Conservation (phyloP, 1,140 invertebrate genomes). For the Batillaria attramentaria region DNA sequence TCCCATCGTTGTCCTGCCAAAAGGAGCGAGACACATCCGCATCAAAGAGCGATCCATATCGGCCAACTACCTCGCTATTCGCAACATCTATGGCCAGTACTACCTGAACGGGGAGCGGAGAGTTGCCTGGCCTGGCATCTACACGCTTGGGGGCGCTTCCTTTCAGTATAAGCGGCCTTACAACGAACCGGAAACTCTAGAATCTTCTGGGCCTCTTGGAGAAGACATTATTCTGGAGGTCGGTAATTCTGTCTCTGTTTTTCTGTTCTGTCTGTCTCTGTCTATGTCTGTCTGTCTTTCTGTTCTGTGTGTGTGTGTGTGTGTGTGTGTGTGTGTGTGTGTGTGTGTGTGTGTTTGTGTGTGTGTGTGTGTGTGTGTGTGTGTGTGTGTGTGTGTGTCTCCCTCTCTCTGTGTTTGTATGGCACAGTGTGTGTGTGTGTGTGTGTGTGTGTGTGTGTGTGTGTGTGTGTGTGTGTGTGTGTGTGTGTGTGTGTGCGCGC, state of each 20-base stretch:
- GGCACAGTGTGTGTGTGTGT: not conserved
- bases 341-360: constrained; percentile 10
- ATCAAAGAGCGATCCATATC: constrained; percentile 54
- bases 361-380: constrained; percentile 7
- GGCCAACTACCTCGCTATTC: constrained; percentile 58
- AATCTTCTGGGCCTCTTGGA: constrained; percentile 75
- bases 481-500: too few relatives aligned
- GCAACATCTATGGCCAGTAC: constrained; percentile 63
- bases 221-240: constrained; percentile 77
- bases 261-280: not conserved
- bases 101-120: constrained; percentile 62
- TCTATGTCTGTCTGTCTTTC: not conserved
- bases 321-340: constrained; percentile 9
- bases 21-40: constrained; percentile 51
- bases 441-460: not conserved
- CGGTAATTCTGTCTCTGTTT: not conserved
- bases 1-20: constrained; percentile 58
- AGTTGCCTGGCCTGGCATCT: constrained; percentile 63
- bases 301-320: constrained; percentile 17
- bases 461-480: constrained; percentile 15
- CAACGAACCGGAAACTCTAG: constrained; percentile 73
- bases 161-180: constrained; percentile 74
- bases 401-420: not conserved
- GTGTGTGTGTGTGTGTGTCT: not conserved
- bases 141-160: constrained; percentile 56